Evolutionary conservation across 2,888 invertebrate genomes (phyloP), one percentile per base, ranked within the genome.

Genomic region (Spilosoma lubricipeda): DNA sequence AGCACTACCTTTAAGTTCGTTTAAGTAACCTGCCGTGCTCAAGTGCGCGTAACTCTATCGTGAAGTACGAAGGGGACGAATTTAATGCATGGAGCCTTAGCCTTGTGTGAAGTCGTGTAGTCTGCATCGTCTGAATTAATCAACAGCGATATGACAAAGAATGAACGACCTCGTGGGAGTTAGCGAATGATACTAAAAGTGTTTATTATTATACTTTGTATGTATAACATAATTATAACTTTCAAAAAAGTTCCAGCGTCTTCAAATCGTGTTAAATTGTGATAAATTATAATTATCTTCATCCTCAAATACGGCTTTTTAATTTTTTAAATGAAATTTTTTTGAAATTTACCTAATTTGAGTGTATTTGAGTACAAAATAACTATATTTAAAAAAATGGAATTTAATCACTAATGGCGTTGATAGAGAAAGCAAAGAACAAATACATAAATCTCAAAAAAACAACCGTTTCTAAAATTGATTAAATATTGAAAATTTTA

Each of bases 1-100:
- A 81, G 73, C 78, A 75, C 70, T 77, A 71, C 77, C 67, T 74
- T 76, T 74, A 72, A 80, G 76, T 77, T 74, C 75, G 69, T 83
- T 77, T 80, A 76, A 83, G 77, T 70, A 77, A 81, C 79, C 74
- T 79, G 80, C 71, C 91, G 90, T 91, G 91, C 90, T 89, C 84
- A 90, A 91, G 91, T 89, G 85, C 74, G 80, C 87, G 85, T 87
- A 87, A 88, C 87, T 86, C 87, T 89, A 88, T 89, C 88, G 82
- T 76, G 82, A 84, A 77, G 71, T 78, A 72, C 80, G 80, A 77
- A 83, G 80, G 81, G 79, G 82, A 76, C 79, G 78, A 84, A 75
- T 78, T 68, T 82, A 82, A 82, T 82, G 80, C 78, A 84, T 78
- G 76, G 74, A 71, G 83, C 73, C 66, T 72, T 78, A 76, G 77